Percentiles rank a stretch among this genome's conserved stretches.
Evolutionary conservation across 2,888 invertebrate species (phyloP).

Genomic region (Diogma glabrata): DNA sequence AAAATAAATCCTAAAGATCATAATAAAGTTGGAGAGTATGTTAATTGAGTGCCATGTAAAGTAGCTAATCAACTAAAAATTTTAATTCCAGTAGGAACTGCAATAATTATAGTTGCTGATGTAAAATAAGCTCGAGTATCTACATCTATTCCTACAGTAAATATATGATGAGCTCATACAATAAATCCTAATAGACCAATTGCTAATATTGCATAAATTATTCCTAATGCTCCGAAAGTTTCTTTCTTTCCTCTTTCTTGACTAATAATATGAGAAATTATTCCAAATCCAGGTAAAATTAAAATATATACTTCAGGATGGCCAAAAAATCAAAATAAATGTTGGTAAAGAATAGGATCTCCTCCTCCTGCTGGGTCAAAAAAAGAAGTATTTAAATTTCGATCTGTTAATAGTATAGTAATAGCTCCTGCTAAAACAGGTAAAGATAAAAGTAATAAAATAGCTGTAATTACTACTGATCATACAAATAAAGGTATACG

Average conservation of each 20-base stretch:
- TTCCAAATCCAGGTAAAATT: slow-evolving; percentile 43
- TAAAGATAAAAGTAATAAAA: slow-evolving; percentile 36
- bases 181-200: slow-evolving; percentile 75
- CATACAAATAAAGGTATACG: slow-evolving; percentile 55
- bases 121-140: too few relatives aligned
- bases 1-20: too few relatives aligned
- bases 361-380: too few relatives aligned
- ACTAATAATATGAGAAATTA: slow-evolving; percentile 66
- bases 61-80: too few relatives aligned
- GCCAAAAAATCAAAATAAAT: slow-evolving; percentile 83
- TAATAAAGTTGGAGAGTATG: too few relatives aligned
- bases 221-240: slow-evolving; percentile 59
- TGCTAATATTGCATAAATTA: slow-evolving; percentile 74
- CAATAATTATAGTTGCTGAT: too few relatives aligned
- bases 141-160: slow-evolving; percentile 72
- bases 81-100: too few relatives aligned
- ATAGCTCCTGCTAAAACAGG: slow-evolving; percentile 70
- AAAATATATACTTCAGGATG: slow-evolving; percentile 14
- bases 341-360: slow-evolving; percentile 72
- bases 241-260: slow-evolving; percentile 64
- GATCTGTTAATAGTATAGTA: slow-evolving; percentile 66
- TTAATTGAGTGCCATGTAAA: too few relatives aligned
- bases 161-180: slow-evolving; percentile 79
- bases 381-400: too few relatives aligned
- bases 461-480: slow-evolving; percentile 28